Base-by-base conservation (phyloP, 2,888 invertebrate species). In the Panzeria rudis region DNA sequence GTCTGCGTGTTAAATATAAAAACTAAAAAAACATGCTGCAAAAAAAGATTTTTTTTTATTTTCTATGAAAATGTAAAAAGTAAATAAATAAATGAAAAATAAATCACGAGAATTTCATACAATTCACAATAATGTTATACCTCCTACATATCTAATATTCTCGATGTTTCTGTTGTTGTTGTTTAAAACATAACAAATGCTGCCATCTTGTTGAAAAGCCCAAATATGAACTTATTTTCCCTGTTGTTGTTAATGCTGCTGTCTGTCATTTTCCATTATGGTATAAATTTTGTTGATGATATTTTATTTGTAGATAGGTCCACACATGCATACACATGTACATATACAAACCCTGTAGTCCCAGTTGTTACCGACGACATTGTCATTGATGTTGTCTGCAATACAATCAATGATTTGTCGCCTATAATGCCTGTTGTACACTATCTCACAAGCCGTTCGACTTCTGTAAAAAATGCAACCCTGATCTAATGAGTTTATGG, bases 1-100 rank as follows among this genome's bases (percentile, higher is more conserved):
- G 44, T 71, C 72, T 72, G 59, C 72, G 32, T 59, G 72, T 32
- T 47, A 3, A 72, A 72, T 9, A 9, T 23, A 44, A 71, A 52
- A 15, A 44, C 15, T 41, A 35, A 9, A 25, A 68, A 41, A 41
- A 23, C 20, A 71, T 44, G 29, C 41, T 56, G 29, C 11, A 56
- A 29, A 41, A 17, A 8, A 17, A 29, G 3, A 15, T 29, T 20
- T 9, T 11, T 32, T 59, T 56, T 41, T 25, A 13, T 54, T 71
- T 56, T 20, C 13, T 54, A 38, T 3, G 23, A 47, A 72, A 38
- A 56, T 25, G 20, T 38, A 69, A 69, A 15, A 56, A 29, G 38
- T 8, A 32, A 44, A 44, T n/a, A 20, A 44, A 32, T 15, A 38
- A 69, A 54, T 44, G 38, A 59, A 47, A 68, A 80, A 66, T 59